Evolutionary conservation across 2,113 vertebrate genomes (phyloP).

Genomic region (Clupea harengus): DNA sequence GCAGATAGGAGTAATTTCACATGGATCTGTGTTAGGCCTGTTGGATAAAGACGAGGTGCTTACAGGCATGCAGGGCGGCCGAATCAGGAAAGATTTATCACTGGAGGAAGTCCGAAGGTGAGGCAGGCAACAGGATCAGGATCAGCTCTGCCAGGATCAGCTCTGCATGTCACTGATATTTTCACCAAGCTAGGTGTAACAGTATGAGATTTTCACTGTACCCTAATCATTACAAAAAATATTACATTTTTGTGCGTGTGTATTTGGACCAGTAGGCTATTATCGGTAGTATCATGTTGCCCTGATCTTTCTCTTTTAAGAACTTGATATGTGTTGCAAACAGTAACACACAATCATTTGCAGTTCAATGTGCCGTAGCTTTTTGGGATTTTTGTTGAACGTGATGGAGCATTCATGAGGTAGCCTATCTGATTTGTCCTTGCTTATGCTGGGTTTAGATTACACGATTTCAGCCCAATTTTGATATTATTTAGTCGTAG

Average conservation of each 20-base stretch:
- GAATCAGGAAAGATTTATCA: slow-evolving; percentile 25
- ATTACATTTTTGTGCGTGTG: neutral
- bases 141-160: slow-evolving; percentile 1
- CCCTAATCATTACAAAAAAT: neutral
- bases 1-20: slow-evolving; percentile 42
- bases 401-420: no score
- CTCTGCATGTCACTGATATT: slow-evolving; percentile 21
- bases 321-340: no score
- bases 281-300: no score
- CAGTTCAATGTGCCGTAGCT: no score
- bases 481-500: no score
- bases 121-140: neutral
- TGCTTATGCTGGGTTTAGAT: no score
- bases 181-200: neutral
- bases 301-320: no score
- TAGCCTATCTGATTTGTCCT: no score
- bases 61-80: neutral
- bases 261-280: no score
- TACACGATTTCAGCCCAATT: no score
- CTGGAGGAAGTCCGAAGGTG: slow-evolving; percentile 15
- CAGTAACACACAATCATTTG: no score
- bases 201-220: neutral
- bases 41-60: slow-evolving; percentile 16
- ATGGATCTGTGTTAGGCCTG: slow-evolving; percentile 22
- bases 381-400: no score